Evolutionary conservation across 2,797 vertebrate species (phyloP).

Genomic region (Alosa sapidissima): DNA sequence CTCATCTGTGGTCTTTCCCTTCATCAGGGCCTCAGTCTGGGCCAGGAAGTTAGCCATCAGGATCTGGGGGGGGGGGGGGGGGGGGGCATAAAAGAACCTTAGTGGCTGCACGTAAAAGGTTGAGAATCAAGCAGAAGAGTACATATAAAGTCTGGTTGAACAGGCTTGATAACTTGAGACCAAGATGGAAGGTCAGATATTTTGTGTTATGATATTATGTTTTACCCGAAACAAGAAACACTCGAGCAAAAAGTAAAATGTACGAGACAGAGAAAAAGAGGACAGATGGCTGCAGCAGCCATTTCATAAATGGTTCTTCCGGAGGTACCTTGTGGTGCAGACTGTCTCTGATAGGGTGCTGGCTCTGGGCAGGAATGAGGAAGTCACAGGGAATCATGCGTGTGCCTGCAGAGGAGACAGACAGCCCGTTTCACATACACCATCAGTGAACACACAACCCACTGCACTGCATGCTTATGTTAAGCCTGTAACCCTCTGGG

Average conservation of each 20-base stretch:
- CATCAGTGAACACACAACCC: not conserved
- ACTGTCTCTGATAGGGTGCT: constrained; percentile 89
- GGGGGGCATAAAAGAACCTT: not conserved
- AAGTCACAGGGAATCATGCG: constrained; percentile 96
- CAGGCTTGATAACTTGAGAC: no score
- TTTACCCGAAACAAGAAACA: not conserved
- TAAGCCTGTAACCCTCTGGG: not conserved
- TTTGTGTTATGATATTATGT: no score
- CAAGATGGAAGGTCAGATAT: no score
- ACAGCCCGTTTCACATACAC: not conserved
- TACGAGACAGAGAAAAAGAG: not conserved
- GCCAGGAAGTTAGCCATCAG: constrained; percentile 94
- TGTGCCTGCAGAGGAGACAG: constrained; percentile 77
- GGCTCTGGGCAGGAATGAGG: constrained; percentile 90
- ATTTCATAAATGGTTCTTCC: not conserved
- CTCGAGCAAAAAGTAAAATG: not conserved
- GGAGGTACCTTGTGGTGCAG: constrained; percentile 90
- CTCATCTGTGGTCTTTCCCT: constrained; percentile 88
- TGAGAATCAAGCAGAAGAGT: not conserved
- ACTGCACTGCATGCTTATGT: not conserved
- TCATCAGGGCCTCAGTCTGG: constrained; percentile 97
- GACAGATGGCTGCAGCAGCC: not conserved
- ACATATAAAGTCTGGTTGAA: not conserved
- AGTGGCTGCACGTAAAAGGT: not conserved
- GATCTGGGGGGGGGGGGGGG: constrained; percentile 77